Evolutionary conservation across 2,113 vertebrate species (phyloP).

Genomic region (Miniopterus natalensis): DNA sequence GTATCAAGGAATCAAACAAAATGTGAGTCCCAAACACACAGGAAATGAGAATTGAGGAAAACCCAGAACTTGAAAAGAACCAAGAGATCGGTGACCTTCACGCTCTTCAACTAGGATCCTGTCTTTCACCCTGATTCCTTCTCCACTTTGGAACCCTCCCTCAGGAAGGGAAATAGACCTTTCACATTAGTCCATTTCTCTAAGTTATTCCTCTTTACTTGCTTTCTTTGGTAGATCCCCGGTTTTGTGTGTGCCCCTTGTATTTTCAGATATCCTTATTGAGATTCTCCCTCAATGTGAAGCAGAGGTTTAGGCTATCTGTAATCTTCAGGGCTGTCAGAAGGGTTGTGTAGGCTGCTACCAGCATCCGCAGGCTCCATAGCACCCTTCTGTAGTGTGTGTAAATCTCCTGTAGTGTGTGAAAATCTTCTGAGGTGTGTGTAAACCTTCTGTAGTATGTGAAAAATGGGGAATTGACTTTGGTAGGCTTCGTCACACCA

Average conservation of each 20-base stretch:
- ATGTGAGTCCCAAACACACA: background rate
- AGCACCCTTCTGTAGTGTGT: background rate
- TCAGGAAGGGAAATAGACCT: background rate
- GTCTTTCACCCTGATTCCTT: background rate
- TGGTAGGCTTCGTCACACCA: no score
- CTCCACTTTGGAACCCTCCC: rapidly evolving
- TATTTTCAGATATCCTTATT: background rate
- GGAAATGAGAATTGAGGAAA: background rate
- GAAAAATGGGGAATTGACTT: background rate
- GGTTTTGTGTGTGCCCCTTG: background rate
- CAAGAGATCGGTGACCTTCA: background rate
- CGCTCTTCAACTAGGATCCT: rapidly evolving
- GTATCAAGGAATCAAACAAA: background rate
- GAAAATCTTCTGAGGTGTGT: background rate
- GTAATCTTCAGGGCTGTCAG: background rate
- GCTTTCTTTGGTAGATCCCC: background rate
- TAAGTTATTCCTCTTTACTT: background rate
- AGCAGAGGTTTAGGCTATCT: background rate
- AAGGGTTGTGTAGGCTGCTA: background rate
- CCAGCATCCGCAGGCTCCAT: rapidly evolving
- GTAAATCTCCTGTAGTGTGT: background rate
- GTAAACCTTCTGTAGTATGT: background rate
- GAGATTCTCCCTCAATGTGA: background rate
- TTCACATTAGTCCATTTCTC: background rate
- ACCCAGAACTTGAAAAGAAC: background rate